Evolutionary conservation across 1,140 invertebrate species (phyloP).

Genomic region (Dendrolimus punctatus): DNA sequence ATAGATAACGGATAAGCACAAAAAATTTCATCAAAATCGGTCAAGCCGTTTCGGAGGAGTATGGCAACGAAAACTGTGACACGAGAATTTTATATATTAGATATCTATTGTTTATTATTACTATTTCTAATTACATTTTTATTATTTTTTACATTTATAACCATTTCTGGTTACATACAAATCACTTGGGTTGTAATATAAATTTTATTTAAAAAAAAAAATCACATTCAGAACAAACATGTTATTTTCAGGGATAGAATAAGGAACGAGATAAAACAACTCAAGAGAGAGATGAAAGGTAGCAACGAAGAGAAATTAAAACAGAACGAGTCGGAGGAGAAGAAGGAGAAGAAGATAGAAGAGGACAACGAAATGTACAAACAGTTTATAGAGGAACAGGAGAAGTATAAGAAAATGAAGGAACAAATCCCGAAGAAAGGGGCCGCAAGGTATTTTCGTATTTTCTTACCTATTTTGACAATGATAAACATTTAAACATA

Average conservation of each 20-base stretch:
- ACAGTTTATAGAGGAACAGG: slow-evolving; percentile 82
- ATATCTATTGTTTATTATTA: no score
- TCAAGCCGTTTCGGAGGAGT: no score
- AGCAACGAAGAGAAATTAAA: slow-evolving; percentile 64
- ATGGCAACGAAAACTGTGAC: no score
- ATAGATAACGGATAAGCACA: no score
- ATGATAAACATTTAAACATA: background rate
- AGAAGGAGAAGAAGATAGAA: slow-evolving; percentile 60
- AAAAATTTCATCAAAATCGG: no score
- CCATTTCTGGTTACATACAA: no score
- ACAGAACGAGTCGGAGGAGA: slow-evolving; percentile 46
- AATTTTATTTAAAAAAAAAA: no score
- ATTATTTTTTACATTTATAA: no score
- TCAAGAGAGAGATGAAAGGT: slow-evolving; percentile 82
- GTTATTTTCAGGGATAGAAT: slow-evolving; percentile 79
- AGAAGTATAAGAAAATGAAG: slow-evolving; percentile 83
- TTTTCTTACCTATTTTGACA: background rate
- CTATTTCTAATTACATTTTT: no score
- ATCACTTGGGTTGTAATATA: no score
- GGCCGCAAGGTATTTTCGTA: slow-evolving; percentile 63
- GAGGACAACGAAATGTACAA: slow-evolving; percentile 77
- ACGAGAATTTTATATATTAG: no score
- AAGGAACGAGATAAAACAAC: slow-evolving; percentile 80
- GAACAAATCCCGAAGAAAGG: slow-evolving; percentile 81
- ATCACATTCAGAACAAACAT: no score